Base-by-base conservation (phyloP, 2,797 vertebrate species). In the Enoplosus armatus region DNA sequence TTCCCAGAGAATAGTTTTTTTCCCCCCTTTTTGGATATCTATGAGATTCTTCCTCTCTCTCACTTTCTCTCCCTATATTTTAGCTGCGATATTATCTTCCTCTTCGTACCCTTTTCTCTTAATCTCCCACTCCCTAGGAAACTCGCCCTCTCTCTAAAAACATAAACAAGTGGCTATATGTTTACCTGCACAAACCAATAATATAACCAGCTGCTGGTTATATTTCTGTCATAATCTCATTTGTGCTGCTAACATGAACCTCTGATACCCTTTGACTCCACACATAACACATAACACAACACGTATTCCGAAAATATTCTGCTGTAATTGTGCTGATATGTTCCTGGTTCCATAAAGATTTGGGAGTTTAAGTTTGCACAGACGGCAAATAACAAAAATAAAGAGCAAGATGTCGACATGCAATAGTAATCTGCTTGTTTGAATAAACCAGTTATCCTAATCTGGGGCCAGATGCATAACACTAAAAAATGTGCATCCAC, bases 1-100 rank as follows among this genome's bases (percentile, higher is more conserved):
- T 87, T 93, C 74, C 88, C 77, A 51, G 63, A 94, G 89, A 93
- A 92, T 82, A 69, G 75, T 83, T 71, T 35, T 22, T 48, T 27
- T 22, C 12, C 24, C 47, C 51, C 61, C 50, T 22, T 47, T 70
- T 68, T n/a, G 53, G 74, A 60, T 63, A 79, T 80, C 71, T 66
- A 31, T 80, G 73, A 86, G 61, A 73, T 67, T 75, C 61, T 45
- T 54, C 62, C 77, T 53, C 47, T 65, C 31, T 39, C 79, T 84
- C 68, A 35, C 55, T 79, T 20, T 7, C 56, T 58, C 20, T 60
- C 26, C n/a, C 50, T 27, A 74, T 33, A 82, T 66, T 72, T 77
- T 8, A 82, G 62, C 67, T 6, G n/a, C 48, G 62, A 82, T 82
- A 75, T 70, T 73, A 58, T 39, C 68, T 41, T 54, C 22, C 24